Conservation (phyloP, 2,113 vertebrate species). For the Pterocles orientalis region DNA sequence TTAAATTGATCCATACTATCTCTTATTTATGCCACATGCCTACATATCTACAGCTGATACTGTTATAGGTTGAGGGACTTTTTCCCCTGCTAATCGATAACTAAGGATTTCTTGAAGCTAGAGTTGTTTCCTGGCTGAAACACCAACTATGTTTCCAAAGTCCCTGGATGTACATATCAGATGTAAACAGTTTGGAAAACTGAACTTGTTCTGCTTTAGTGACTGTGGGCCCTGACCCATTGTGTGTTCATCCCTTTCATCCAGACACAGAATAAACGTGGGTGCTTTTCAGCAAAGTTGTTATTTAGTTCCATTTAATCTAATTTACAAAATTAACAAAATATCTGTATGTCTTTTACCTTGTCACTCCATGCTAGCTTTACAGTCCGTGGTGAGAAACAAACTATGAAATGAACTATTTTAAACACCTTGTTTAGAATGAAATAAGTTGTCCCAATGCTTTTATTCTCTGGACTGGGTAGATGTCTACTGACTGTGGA, state of each 20-base stretch:
- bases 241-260: background rate
- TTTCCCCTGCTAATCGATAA: background rate
- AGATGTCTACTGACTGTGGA: background rate
- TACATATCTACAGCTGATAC: background rate
- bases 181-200: background rate
- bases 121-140: background rate
- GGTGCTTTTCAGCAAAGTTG: background rate
- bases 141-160: background rate
- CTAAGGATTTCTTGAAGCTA: background rate
- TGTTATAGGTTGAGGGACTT: background rate
- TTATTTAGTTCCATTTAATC: background rate
- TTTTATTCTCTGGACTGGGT: background rate
- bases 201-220: rapidly evolving
- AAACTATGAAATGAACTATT: background rate
- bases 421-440: background rate
- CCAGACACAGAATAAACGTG: background rate
- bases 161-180: background rate
- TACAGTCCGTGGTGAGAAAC: background rate
- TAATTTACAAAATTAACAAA: background rate
- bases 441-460: background rate
- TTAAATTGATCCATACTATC: rapidly evolving
- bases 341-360: background rate
- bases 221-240: background rate
- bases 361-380: background rate
- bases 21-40: background rate